Conservation (phyloP, 2,797 vertebrate species). For the Myotis myotis region DNA sequence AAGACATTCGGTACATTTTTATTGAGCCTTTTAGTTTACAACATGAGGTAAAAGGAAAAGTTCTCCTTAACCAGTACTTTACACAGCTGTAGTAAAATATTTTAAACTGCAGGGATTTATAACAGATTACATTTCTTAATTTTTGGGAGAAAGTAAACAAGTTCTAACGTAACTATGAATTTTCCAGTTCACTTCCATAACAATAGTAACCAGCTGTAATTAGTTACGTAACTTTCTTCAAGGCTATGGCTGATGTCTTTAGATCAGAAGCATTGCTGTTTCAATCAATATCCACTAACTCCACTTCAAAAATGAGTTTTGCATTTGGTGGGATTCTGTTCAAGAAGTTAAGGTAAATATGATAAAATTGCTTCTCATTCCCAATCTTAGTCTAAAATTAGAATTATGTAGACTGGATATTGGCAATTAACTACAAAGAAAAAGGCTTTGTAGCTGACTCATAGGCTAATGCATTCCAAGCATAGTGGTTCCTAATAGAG, state of each 20-base stretch:
- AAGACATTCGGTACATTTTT: constrained; percentile 60
- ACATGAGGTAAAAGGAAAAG: constrained; percentile 65
- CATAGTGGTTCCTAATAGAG: neutral
- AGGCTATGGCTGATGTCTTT: constrained; percentile 66
- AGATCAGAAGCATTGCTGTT: neutral
- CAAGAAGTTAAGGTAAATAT: constrained; percentile 85
- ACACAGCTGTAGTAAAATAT: constrained; percentile 66
- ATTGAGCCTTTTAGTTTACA: constrained; percentile 64
- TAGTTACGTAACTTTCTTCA: constrained; percentile 23
- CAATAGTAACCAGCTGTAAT: constrained; percentile 48
- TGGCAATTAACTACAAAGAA: neutral
- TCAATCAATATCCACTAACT: constrained; percentile 94
- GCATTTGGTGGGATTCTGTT: constrained; percentile 96
- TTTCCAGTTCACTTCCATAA: constrained; percentile 65
- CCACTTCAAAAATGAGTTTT: constrained; percentile 96
- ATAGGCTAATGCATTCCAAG: neutral
- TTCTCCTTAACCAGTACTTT: constrained; percentile 47
- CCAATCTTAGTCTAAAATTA: neutral
- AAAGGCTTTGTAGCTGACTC: neutral
- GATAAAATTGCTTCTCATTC: neutral
- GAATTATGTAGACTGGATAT: neutral
- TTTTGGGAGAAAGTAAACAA: constrained; percentile 28
- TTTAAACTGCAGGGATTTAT: constrained; percentile 53
- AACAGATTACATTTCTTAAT: constrained; percentile 68
- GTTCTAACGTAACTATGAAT: constrained; percentile 20